Base-by-base conservation (phyloP, 2,113 vertebrate genomes). In the Percopsis transmontana region DNA sequence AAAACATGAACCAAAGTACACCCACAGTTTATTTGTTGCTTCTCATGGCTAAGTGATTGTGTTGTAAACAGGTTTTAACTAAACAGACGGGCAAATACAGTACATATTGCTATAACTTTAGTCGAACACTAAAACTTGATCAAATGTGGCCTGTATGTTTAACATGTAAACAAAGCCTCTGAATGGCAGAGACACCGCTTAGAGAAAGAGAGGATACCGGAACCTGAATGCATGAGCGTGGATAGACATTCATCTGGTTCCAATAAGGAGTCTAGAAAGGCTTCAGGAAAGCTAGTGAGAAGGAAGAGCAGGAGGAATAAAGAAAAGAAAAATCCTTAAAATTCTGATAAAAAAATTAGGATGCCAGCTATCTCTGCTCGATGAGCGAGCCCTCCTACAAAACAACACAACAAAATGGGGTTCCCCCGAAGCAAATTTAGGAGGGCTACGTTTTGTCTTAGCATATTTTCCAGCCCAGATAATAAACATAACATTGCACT, bases 381-480 rank as follows among this genome's bases (percentile, higher is more conserved):
- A 54, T 52, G 74, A 87, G 59, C 67, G 70, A 80, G 82, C 65
- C 71, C 81, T 78, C 54, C 52, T 55, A 70, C 74, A 78, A 73
- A 69, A 68, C 72, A 16, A 7, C 62, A 58, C 50, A 76, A 71
- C 38, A 75, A 79, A 83, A 77, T 78, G 59, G 55, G 62, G 62
- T 76, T 85, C n/a, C n/a, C n/a, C n/a, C n/a, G n/a, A n/a, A 33
- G 27, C 5, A 6, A 7, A 33, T 33, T 4, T 33, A 33, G 48
- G 58, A 80, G 68, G 56, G 79, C 48, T 68, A 21, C 66, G 76
- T 84, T 82, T 78, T 81, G 70, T 83, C 65, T 82, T 78, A 71
- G 68, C 72, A 40, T 79, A 87, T 88, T 88, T 90, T 91, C 82
- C 86, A 89, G 81, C 80, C 79, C 80, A 86, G 76, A 90, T 87